Evolutionary conservation across 1,140 invertebrate genomes (phyloP).

Genomic region (Bombus haemorrhoidalis): DNA sequence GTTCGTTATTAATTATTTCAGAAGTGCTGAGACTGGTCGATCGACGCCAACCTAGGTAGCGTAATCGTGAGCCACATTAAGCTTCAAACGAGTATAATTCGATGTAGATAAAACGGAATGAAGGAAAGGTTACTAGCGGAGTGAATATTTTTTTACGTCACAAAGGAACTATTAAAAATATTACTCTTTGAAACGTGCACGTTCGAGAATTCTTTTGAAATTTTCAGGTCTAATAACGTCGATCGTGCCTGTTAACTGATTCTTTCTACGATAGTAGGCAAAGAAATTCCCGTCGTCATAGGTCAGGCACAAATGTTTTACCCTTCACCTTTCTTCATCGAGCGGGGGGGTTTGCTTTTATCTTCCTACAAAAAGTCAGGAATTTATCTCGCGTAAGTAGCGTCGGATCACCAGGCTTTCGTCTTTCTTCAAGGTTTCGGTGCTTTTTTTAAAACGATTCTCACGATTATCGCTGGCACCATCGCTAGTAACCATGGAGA

Average conservation of each 20-base stretch:
- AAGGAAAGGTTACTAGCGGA: neutral
- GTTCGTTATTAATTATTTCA: constrained; percentile 17
- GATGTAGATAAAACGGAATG: neutral
- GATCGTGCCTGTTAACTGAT: constrained; percentile 17
- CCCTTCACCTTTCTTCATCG: neutral
- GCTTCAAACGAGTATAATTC: neutral
- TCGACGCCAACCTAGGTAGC: neutral
- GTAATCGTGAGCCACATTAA: neutral
- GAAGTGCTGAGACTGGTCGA: neutral
- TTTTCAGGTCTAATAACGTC: constrained; percentile 29
- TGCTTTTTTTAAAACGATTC: neutral
- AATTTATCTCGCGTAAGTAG: constrained; percentile 2
- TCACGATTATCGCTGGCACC: constrained; percentile 38
- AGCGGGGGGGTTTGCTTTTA: neutral
- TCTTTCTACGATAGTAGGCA: constrained; percentile 40
- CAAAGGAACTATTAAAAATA: constrained; percentile 37
- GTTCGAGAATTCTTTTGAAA: constrained; percentile 29
- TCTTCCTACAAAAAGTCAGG: constrained; percentile 14
- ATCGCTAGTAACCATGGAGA: constrained; percentile 36
- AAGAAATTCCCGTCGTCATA: constrained; percentile 11
- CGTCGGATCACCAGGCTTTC: neutral
- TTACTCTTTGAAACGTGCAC: constrained; percentile 39
- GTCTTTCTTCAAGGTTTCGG: neutral
- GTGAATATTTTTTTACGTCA: constrained; percentile 17
- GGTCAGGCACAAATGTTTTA: constrained; percentile 10